Conservation (phyloP, 2,888 invertebrate species). For the Mamestra brassicae region DNA sequence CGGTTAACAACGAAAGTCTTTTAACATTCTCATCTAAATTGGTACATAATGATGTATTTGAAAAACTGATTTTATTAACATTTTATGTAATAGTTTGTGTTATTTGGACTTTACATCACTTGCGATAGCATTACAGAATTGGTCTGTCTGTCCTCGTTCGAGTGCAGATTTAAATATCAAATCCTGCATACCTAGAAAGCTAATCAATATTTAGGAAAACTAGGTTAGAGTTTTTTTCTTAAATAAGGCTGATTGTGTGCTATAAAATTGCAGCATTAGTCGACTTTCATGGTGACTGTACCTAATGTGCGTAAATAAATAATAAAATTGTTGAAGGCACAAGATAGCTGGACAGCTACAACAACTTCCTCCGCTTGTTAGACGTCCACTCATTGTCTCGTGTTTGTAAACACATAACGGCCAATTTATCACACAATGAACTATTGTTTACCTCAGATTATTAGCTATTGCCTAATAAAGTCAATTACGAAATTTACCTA, state of each 20-base stretch:
- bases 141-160: not conserved
- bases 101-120: not conserved
- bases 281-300: not conserved
- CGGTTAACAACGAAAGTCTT: not conserved
- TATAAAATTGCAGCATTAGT: not conserved
- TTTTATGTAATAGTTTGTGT: not conserved
- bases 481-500: slow-evolving; percentile 50
- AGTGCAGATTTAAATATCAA: not conserved
- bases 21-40: not conserved
- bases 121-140: not conserved
- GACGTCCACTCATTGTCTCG: slow-evolving; percentile 76
- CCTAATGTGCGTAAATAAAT: slow-evolving; percentile 6
- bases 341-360: slow-evolving; percentile 61
- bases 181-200: too few relatives aligned
- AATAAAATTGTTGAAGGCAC: slow-evolving; percentile 43
- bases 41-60: not conserved
- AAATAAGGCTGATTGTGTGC: too few relatives aligned
- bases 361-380: slow-evolving; percentile 80
- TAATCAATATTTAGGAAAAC: too few relatives aligned
- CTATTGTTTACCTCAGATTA: slow-evolving; percentile 79
- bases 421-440: slow-evolving; percentile 82
- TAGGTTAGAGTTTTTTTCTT: too few relatives aligned
- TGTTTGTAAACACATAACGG: slow-evolving; percentile 83
- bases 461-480: slow-evolving; percentile 68
- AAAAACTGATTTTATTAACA: not conserved